Evolutionary conservation across 2,797 vertebrate genomes (phyloP).

Genomic region (Ptychobarbus kaznakovi): DNA sequence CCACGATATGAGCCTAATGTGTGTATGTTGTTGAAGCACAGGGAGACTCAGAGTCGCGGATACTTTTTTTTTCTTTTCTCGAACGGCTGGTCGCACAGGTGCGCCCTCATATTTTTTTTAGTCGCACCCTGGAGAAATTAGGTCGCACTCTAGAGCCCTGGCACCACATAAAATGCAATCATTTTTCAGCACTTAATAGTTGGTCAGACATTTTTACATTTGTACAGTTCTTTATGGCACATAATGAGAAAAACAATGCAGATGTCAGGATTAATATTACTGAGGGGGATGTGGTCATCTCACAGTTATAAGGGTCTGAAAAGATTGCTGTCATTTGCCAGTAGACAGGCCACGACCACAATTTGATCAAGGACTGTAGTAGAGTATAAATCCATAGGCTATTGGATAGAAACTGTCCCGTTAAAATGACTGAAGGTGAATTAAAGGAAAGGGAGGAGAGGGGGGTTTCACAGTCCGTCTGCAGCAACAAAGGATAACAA

Average conservation of each 20-base stretch:
- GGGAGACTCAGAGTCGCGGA: too few species aligned
- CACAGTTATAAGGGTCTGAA: conserved; percentile 16
- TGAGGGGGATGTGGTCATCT: conserved; percentile 48
- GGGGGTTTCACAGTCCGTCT: conserved; percentile 11
- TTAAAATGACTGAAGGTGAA: conserved; percentile 71
- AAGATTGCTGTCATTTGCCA: conserved; percentile 34
- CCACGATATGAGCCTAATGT: too few species aligned
- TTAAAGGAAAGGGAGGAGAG: conserved; percentile 54
- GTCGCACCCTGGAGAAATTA: too few species aligned
- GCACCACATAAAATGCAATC: conserved; percentile 70
- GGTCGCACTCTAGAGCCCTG: too few species aligned
- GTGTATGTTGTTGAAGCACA: too few species aligned
- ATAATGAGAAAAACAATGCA: conserved; percentile 71
- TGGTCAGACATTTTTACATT: conserved; percentile 72
- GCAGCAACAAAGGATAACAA: conserved; percentile 49
- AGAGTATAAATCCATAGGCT: conserved; percentile 53
- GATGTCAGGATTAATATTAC: conserved; percentile 66
- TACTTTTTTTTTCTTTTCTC: too few species aligned
- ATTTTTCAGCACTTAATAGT: conserved; percentile 71
- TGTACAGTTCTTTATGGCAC: conserved; percentile 71
- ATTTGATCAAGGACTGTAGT: conserved; percentile 59
- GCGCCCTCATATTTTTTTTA: too few species aligned
- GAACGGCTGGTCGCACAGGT: too few species aligned
- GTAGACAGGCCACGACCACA: conserved; percentile 62
- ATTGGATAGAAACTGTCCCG: conserved; percentile 66